phyloP scores from a whole-genome alignment of 2,113 vertebrate genomes.

The Tragelaphus strepsiceros region DNA sequence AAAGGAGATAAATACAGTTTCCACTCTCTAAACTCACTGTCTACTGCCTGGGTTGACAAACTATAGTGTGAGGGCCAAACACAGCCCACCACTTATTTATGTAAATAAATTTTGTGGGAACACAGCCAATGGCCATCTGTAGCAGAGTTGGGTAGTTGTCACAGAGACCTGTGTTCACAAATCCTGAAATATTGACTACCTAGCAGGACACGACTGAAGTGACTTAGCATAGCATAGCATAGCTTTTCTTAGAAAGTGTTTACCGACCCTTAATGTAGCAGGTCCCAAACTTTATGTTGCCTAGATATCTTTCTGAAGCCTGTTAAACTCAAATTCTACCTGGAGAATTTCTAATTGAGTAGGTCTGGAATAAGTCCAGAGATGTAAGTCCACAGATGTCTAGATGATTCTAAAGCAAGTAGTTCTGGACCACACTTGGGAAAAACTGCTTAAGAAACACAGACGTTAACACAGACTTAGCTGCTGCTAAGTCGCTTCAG shows the following conservation, averaged over 20 bases:
- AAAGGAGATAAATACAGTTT: fast-evolving
- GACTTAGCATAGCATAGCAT: too few relatives aligned
- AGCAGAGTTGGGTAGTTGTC: background rate
- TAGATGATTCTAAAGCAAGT: background rate
- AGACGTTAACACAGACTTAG: background rate
- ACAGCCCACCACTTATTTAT: background rate
- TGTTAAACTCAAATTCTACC: background rate
- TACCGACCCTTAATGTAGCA: background rate
- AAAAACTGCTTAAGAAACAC: background rate
- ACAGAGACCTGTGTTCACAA: background rate
- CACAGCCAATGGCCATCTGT: background rate
- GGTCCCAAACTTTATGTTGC: background rate
- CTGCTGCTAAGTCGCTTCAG: too few relatives aligned
- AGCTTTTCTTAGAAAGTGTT: background rate
- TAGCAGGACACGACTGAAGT: too few relatives aligned
- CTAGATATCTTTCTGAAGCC: background rate
- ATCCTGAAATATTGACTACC: background rate
- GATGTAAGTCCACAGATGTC: background rate
- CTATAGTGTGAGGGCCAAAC: background rate
- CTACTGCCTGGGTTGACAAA: background rate
- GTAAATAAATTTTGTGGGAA: background rate
- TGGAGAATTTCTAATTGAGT: background rate
- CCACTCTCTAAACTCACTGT: background rate
- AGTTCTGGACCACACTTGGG: background rate
- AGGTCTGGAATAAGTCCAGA: background rate